Percentiles rank a stretch among this genome's conserved stretches.
Evolutionary conservation across 1,140 invertebrate genomes (phyloP).

Genomic region (Cydia amplana): DNA sequence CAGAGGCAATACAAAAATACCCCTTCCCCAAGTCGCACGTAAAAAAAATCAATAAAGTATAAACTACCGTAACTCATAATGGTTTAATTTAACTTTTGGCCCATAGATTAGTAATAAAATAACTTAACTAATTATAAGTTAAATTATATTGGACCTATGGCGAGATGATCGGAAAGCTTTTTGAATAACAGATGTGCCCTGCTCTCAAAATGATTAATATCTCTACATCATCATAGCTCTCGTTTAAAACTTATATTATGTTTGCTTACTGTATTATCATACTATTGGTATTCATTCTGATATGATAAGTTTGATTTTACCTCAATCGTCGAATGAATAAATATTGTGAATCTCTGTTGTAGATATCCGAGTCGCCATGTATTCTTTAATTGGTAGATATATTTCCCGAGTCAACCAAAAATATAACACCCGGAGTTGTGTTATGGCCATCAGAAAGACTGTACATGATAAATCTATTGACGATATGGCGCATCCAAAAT

Average conservation of each 20-base stretch:
- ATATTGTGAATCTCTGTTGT: constrained; percentile 5
- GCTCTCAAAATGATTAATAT: too few species aligned
- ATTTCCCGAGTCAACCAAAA: not conserved
- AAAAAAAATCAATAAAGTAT: too few species aligned
- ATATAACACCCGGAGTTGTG: not conserved
- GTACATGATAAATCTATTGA: constrained; percentile 39
- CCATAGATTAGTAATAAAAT: too few species aligned
- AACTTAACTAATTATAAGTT: too few species aligned
- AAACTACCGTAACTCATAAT: too few species aligned
- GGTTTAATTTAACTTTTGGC: too few species aligned
- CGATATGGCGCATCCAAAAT: constrained; percentile 57
- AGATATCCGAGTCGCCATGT: constrained; percentile 11
- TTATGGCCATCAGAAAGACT: constrained; percentile 19
- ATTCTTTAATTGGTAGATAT: not conserved
- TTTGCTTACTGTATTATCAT: not conserved
- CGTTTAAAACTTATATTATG: constrained; percentile 30
- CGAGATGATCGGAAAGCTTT: too few species aligned
- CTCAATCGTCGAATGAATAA: not conserved
- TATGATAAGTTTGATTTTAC: not conserved
- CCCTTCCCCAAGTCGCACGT: too few species aligned
- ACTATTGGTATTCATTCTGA: constrained; percentile 1
- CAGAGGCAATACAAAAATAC: too few species aligned
- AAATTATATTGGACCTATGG: too few species aligned
- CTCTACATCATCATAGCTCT: too few species aligned
- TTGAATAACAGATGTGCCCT: too few species aligned